phyloP scores from a whole-genome alignment of 2,113 vertebrate species.

The Callipepla squamata region DNA sequence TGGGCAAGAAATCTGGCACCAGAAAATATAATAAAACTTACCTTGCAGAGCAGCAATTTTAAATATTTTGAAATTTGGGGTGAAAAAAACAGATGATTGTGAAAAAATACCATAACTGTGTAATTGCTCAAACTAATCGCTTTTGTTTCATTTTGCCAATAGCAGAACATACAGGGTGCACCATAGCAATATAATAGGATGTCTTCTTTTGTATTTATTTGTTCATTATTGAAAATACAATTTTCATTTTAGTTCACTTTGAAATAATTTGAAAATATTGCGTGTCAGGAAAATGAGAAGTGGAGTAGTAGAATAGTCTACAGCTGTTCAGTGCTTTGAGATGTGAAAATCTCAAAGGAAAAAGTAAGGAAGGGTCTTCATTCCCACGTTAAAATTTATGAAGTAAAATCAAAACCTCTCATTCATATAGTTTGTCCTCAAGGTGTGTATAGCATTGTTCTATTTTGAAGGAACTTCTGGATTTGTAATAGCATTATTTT shows the following conservation, averaged over 20 bases:
- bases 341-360: background rate
- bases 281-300: background rate
- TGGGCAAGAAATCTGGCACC: fast-evolving
- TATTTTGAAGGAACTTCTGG: background rate
- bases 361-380: background rate
- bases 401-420: background rate
- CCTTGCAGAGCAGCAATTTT: background rate
- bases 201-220: background rate
- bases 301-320: background rate
- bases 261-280: background rate
- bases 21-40: background rate
- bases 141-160: background rate
- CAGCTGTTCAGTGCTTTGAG: background rate
- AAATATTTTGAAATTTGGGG: background rate
- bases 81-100: fast-evolving
- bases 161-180: background rate
- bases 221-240: background rate
- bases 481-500: background rate
- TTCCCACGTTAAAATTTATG: background rate
- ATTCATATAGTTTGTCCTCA: background rate
- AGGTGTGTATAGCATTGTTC: background rate
- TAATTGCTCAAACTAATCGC: background rate
- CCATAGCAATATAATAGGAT: background rate
- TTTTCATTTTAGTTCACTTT: background rate
- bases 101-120: background rate